phyloP scores from a whole-genome alignment of 2,113 vertebrate genomes.

The Numida meleagris region DNA sequence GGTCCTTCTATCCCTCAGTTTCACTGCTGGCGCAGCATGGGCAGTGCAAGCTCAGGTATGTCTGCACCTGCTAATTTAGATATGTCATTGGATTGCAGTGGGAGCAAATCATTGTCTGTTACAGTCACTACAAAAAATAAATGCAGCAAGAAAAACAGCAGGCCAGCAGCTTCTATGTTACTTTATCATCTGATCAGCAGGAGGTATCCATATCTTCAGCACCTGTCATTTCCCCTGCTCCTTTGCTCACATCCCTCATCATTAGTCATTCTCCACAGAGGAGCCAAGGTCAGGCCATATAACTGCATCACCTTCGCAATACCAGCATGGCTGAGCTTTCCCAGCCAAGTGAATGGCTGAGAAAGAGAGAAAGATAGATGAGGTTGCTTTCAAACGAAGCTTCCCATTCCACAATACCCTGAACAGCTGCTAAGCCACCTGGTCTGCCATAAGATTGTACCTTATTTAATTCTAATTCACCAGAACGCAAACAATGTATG shows the following conservation, averaged over 20 bases:
- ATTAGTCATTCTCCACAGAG: not conserved
- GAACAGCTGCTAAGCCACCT: conserved; percentile 61
- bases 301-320: conserved; percentile 7
- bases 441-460: not conserved
- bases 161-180: not conserved
- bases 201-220: not conserved
- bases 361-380: conserved; percentile 47
- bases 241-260: not conserved
- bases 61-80: not conserved
- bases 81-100: not conserved
- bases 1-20: not conserved
- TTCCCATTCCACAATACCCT: not conserved
- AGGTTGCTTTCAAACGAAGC: conserved; percentile 7
- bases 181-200: conserved; percentile 24
- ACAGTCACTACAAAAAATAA: not conserved
- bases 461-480: conserved; percentile 8
- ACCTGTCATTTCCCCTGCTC: not conserved
- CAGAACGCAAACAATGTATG: not conserved
- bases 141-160: not conserved
- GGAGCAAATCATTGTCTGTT: not conserved
- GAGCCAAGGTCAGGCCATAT: conserved; percentile 32
- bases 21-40: not conserved
- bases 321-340: not conserved
- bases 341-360: not conserved
- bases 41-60: not conserved